Conservation (phyloP, 2,797 vertebrate genomes). For the Aphelocoma californica region DNA sequence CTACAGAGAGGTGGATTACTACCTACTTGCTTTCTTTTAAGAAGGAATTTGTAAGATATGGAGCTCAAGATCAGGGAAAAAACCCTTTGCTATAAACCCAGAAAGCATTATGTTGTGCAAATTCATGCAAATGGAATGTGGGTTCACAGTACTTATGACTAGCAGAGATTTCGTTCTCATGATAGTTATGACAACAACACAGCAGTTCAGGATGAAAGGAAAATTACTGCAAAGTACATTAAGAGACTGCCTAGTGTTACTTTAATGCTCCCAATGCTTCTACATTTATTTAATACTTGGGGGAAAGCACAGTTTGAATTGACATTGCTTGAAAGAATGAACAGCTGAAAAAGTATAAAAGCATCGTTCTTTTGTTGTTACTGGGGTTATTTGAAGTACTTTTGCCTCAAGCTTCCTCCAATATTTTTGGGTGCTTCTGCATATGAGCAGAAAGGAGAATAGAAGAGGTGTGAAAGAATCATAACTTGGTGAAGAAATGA, state of each 20-base stretch:
- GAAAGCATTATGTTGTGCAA: background rate
- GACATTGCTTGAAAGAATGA: background rate
- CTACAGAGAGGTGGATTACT: background rate
- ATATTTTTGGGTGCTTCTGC: background rate
- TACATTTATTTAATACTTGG: background rate
- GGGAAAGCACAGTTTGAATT: background rate
- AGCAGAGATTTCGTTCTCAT: background rate
- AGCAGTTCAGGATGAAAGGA: background rate
- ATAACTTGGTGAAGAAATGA: background rate
- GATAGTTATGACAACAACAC: background rate
- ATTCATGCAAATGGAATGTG: background rate
- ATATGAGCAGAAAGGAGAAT: background rate
- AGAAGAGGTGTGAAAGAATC: background rate
- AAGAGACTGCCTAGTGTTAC: background rate
- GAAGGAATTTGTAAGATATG: background rate
- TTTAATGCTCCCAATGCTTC: background rate
- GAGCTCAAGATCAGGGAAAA: background rate
- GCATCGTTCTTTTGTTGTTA: background rate
- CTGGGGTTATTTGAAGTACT: background rate
- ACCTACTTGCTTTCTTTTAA: background rate
- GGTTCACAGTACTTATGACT: background rate
- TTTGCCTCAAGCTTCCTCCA: background rate
- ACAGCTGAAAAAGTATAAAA: background rate
- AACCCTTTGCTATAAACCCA: background rate
- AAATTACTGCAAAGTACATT: slow-evolving; percentile 16